These are phyloP conservation scores for Melanargia galathea DNA, from an alignment of 2,888 invertebrate genomes.

Conservation along the genomic window DNA sequence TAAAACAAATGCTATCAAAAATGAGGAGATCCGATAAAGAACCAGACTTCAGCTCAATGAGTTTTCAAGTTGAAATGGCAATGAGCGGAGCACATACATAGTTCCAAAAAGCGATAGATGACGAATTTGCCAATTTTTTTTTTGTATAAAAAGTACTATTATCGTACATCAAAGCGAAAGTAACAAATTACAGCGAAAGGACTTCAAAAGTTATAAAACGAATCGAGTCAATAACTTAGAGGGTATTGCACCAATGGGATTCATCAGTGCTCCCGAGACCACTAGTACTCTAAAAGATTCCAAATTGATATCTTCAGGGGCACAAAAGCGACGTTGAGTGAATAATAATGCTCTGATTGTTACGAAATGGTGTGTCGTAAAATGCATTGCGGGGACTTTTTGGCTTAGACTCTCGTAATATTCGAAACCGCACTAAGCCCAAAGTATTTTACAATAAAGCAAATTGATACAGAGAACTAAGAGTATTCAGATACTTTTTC, in stretches of 20 bases:
- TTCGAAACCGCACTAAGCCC: neutral
- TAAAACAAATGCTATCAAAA: neutral
- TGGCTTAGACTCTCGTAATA: constrained; percentile 52
- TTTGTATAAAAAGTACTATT: neutral
- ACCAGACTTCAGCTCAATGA: no score
- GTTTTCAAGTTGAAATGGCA: no score
- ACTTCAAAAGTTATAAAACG: constrained; percentile 16
- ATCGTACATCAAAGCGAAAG: constrained; percentile 5
- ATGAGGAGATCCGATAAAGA: no score
- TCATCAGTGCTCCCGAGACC: constrained; percentile 26
- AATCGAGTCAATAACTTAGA: constrained; percentile 19
- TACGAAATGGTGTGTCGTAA: constrained; percentile 66
- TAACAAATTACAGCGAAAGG: constrained; percentile 3
- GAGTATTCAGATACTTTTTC: neutral
- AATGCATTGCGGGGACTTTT: constrained; percentile 64
- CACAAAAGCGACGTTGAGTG: constrained; percentile 72
- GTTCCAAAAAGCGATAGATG: no score
- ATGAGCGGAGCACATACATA: no score
- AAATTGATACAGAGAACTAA: neutral
- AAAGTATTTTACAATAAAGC: neutral
- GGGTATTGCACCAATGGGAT: constrained; percentile 28
- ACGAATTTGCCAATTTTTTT: no score
- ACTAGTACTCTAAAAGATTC: constrained; percentile 49
- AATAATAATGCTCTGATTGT: constrained; percentile 66
- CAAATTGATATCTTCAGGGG: constrained; percentile 74